These are phyloP conservation scores for Mergus octosetaceus DNA, from an alignment of 2,797 vertebrate genomes.

Conservation along the genomic window DNA sequence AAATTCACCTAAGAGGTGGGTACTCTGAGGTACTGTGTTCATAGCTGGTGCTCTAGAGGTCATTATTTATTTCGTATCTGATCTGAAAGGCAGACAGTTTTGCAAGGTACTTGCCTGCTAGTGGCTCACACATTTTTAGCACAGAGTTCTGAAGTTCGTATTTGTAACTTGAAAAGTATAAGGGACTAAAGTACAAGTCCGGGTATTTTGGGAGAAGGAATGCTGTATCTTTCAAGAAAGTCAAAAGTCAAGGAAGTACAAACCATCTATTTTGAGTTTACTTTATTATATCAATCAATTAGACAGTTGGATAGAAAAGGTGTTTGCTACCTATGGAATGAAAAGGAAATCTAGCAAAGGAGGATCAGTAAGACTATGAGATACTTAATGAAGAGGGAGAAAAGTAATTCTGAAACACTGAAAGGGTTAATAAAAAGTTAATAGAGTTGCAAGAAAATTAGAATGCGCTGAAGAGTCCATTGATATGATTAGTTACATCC, in stretches of 20 bases:
- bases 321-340: not conserved
- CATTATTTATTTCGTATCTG: not conserved
- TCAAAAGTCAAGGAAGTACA: not conserved
- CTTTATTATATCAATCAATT: not conserved
- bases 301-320: not conserved
- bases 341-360: not conserved
- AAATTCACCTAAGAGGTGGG: not conserved
- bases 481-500: not conserved
- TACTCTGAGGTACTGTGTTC: not conserved
- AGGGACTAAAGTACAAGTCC: not conserved
- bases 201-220: not conserved
- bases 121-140: accelerated
- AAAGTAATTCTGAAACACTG: not conserved
- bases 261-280: not conserved
- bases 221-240: not conserved
- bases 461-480: not conserved
- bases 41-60: not conserved
- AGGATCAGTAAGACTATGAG: not conserved
- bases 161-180: not conserved
- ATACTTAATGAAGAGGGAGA: not conserved
- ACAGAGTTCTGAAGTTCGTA: not conserved
- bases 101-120: not conserved
- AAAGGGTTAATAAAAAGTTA: not conserved
- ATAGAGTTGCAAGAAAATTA: not conserved
- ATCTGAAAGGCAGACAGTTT: not conserved